phyloP scores from a whole-genome alignment of 2,888 invertebrate genomes.

The Drosophila mettleri region DNA sequence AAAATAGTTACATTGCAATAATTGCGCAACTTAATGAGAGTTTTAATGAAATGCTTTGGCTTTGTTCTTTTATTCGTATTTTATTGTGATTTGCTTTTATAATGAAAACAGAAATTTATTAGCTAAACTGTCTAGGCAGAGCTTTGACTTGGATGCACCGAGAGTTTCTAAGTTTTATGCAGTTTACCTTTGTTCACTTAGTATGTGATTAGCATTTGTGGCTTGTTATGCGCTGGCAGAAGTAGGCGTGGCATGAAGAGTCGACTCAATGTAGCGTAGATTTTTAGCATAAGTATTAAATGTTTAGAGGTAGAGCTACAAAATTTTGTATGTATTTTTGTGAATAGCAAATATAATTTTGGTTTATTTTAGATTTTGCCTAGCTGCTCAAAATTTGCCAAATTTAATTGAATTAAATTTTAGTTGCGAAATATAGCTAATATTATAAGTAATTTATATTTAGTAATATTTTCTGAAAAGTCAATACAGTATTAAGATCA shows the following conservation, averaged over 20 bases:
- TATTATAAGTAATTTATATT: neutral
- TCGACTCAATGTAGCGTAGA: no score
- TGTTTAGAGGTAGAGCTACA: no score
- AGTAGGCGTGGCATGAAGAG: neutral
- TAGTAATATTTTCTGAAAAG: neutral
- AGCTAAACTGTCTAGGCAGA: neutral
- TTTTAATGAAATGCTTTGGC: conserved; percentile 77
- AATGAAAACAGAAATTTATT: conserved; percentile 2
- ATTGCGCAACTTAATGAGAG: conserved; percentile 76
- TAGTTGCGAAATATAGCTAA: neutral
- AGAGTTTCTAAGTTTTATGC: neutral
- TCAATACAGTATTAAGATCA: neutral
- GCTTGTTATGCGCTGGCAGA: neutral
- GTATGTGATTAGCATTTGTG: conserved; percentile 1
- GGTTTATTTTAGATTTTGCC: neutral
- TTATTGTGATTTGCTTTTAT: conserved; percentile 32
- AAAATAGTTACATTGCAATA: conserved; percentile 77
- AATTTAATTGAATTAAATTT: neutral
- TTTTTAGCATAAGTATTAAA: no score
- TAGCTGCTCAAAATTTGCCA: neutral
- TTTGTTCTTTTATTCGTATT: conserved; percentile 32
- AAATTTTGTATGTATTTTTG: neutral
- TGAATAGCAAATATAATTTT: neutral
- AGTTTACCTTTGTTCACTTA: neutral
- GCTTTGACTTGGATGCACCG: conserved; percentile 1